These are phyloP conservation scores for Marasmarcha lunaedactyla DNA, from an alignment of 2,888 invertebrate genomes.

Conservation along the genomic window DNA sequence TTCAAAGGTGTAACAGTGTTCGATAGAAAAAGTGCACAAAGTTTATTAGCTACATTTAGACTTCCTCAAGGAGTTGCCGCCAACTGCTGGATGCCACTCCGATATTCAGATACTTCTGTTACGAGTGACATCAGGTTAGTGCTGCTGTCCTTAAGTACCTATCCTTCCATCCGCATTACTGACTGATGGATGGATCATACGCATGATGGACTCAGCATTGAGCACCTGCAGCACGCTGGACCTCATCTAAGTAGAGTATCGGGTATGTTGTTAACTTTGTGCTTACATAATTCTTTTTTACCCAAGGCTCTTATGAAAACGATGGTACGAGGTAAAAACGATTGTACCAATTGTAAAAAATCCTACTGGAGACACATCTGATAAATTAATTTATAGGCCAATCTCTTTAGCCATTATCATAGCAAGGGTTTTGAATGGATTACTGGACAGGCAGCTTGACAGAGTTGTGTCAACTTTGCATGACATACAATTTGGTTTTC, in stretches of 20 bases:
- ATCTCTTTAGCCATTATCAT: constrained; percentile 8
- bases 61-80: too few relatives aligned
- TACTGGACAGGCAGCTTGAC: constrained; percentile 8
- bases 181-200: too few relatives aligned
- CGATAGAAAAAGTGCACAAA: too few relatives aligned
- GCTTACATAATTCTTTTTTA: constrained; percentile 10
- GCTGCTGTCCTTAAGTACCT: too few relatives aligned
- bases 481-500: constrained; percentile 9
- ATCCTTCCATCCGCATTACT: too few relatives aligned
- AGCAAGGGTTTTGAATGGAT: constrained; percentile 11
- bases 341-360: constrained; percentile 4
- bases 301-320: constrained; percentile 8
- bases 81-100: too few relatives aligned
- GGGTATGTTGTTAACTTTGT: constrained; percentile 11
- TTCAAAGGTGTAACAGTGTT: too few relatives aligned
- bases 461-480: constrained; percentile 1
- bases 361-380: constrained; percentile 4
- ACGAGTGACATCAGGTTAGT: too few relatives aligned
- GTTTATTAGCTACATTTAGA: too few relatives aligned
- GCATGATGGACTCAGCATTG: constrained; percentile 13
- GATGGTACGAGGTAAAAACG: too few relatives aligned
- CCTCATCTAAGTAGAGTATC: constrained; percentile 9
- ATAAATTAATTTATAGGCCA: constrained; percentile 6
- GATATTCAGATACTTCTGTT: too few relatives aligned
- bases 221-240: constrained; percentile 12